Percentiles rank a stretch among this genome's conserved stretches.
Evolutionary conservation across 1,140 invertebrate genomes (phyloP).

Genomic region (Ctenoplectra terminalis): DNA sequence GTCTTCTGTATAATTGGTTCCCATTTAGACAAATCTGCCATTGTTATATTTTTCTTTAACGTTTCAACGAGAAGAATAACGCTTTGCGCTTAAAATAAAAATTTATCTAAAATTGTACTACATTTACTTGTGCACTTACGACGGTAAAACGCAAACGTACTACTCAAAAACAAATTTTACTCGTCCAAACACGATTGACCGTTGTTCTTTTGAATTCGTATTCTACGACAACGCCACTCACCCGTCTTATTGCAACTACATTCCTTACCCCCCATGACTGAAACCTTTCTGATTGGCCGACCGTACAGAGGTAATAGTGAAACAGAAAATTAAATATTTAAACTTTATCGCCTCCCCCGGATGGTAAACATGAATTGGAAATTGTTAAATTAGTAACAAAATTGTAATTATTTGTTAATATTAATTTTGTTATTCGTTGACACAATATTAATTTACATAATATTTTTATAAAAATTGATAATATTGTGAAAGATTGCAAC

Average conservation of each 20-base stretch:
- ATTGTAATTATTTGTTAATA: too few species aligned
- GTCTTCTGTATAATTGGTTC: slow-evolving; percentile 12
- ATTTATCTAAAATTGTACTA: not conserved
- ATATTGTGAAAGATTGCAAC: too few species aligned
- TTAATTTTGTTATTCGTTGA: too few species aligned
- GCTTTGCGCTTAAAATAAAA: not conserved
- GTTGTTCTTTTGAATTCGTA: slow-evolving; percentile 46
- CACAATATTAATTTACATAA: too few species aligned
- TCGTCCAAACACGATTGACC: not conserved
- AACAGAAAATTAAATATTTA: not conserved
- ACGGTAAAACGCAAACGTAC: not conserved
- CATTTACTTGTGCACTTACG: not conserved
- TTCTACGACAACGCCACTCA: slow-evolving; percentile 15
- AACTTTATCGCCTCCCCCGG: too few species aligned
- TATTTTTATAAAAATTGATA: too few species aligned
- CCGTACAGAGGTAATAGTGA: not conserved
- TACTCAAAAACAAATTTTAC: not conserved
- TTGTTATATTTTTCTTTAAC: not conserved
- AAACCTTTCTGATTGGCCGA: not conserved
- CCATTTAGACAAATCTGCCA: slow-evolving; percentile 34
- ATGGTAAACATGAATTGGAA: too few species aligned
- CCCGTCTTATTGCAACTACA: not conserved
- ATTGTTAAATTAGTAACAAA: too few species aligned
- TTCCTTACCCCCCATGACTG: too few species aligned
- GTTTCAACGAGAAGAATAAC: not conserved